These are phyloP conservation scores for Hetaerina titia DNA, from an alignment of 2,888 invertebrate species.

Conservation along the genomic window DNA sequence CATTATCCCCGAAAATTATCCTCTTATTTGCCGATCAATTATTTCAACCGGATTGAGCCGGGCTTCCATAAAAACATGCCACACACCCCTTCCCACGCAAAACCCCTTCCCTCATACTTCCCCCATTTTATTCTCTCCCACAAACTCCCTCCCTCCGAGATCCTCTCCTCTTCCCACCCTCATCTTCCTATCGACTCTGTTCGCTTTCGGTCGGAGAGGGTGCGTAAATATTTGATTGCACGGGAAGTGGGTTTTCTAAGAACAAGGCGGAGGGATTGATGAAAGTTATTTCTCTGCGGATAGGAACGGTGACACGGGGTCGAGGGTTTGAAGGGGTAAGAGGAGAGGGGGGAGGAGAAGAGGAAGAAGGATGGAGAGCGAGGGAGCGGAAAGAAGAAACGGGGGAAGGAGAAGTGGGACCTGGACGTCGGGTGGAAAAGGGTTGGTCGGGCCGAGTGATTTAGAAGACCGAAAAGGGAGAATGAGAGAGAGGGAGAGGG, in stretches of 20 bases:
- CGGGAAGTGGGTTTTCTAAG: slow-evolving; percentile 29
- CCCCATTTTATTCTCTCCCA: not conserved
- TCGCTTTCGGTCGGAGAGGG: not conserved
- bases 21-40: not conserved
- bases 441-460: not conserved
- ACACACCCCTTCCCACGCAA: not conserved
- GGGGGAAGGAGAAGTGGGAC: not conserved
- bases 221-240: slow-evolving; percentile 46
- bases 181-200: not conserved
- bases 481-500: too few species aligned
- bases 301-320: not conserved
- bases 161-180: not conserved
- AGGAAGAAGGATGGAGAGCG: not conserved
- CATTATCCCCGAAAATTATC: not conserved
- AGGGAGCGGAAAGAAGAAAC: not conserved
- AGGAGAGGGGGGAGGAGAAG: not conserved
- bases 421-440: not conserved
- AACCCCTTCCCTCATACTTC: not conserved
- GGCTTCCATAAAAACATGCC: not conserved
- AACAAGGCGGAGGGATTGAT: slow-evolving; percentile 30
- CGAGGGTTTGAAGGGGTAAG: not conserved
- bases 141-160: not conserved
- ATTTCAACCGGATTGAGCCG: not conserved
- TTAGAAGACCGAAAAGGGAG: not conserved
- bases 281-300: slow-evolving; percentile 32